Conservation (phyloP, 2,888 invertebrate genomes). For the Cyaniris semiargus region DNA sequence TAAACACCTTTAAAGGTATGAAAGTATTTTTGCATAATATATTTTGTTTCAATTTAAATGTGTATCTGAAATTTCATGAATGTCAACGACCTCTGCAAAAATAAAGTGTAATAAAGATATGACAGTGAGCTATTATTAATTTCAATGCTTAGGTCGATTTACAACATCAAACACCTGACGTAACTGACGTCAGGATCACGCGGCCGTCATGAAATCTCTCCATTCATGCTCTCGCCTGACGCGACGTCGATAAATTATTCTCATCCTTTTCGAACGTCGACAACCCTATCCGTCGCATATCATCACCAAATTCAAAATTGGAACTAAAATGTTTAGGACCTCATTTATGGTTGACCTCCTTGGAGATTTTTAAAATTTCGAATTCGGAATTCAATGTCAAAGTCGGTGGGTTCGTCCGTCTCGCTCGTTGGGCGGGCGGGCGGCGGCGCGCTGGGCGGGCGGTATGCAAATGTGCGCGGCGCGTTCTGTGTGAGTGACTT, state of each 20-base stretch:
- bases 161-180: not conserved
- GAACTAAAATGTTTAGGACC: not conserved
- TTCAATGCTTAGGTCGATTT: not conserved
- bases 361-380: conserved; percentile 37
- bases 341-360: not conserved
- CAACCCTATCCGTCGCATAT: conserved; percentile 51
- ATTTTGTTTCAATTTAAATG: too few species aligned
- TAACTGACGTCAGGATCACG: not conserved
- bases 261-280: conserved; percentile 70
- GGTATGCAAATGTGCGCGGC: conserved; percentile 79
- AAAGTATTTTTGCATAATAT: too few species aligned
- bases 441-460: conserved; percentile 79
- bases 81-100: too few species aligned
- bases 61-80: too few species aligned
- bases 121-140: too few species aligned
- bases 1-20: too few species aligned
- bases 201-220: conserved; percentile 33
- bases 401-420: conserved; percentile 63
- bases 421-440: conserved; percentile 66
- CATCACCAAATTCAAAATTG: not conserved
- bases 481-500: conserved; percentile 75
- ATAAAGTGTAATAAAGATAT: too few species aligned
- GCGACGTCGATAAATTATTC: conserved; percentile 76
- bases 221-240: conserved; percentile 71
- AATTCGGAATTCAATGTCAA: conserved; percentile 55